These are phyloP conservation scores for Lepisosteus oculatus DNA, from an alignment of 2,113 vertebrate genomes.

Conservation along the genomic window DNA sequence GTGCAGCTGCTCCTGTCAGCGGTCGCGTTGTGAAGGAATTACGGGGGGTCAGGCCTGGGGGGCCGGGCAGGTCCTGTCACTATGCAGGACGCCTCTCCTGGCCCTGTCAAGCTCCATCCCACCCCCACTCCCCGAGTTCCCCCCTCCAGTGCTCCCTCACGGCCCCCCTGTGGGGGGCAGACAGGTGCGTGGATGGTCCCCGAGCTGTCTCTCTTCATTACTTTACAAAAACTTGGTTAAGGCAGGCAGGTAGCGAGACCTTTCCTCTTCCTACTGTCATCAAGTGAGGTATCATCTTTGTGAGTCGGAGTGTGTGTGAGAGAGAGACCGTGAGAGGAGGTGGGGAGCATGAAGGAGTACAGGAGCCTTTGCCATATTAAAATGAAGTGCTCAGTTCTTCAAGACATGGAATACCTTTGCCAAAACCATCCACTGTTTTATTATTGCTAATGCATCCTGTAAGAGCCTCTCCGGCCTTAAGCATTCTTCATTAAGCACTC, in stretches of 20 bases:
- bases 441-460: background rate
- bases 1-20: slow-evolving; percentile 98
- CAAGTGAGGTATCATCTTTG: slow-evolving; percentile 71
- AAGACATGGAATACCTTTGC: slow-evolving; percentile 21
- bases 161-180: slow-evolving; percentile 63
- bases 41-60: slow-evolving; percentile 76
- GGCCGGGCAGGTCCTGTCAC: slow-evolving; percentile 83
- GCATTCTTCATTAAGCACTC: slow-evolving; percentile 10
- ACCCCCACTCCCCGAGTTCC: slow-evolving; percentile 68
- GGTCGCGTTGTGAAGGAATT: slow-evolving; percentile 83
- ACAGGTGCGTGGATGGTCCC: slow-evolving; percentile 79
- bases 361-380: background rate
- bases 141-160: slow-evolving; percentile 61
- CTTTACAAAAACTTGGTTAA: slow-evolving; percentile 79
- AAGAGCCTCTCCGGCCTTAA: background rate
- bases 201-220: slow-evolving; percentile 97
- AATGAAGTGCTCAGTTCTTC: background rate
- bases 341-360: slow-evolving; percentile 18
- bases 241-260: slow-evolving; percentile 86
- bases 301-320: slow-evolving; percentile 37
- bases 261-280: slow-evolving; percentile 79
- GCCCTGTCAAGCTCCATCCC: slow-evolving; percentile 80
- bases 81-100: slow-evolving; percentile 78
- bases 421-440: background rate
- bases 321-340: too few species aligned